Base-by-base conservation (phyloP, 2,797 vertebrate genomes). In the Danio albolineatus region DNA sequence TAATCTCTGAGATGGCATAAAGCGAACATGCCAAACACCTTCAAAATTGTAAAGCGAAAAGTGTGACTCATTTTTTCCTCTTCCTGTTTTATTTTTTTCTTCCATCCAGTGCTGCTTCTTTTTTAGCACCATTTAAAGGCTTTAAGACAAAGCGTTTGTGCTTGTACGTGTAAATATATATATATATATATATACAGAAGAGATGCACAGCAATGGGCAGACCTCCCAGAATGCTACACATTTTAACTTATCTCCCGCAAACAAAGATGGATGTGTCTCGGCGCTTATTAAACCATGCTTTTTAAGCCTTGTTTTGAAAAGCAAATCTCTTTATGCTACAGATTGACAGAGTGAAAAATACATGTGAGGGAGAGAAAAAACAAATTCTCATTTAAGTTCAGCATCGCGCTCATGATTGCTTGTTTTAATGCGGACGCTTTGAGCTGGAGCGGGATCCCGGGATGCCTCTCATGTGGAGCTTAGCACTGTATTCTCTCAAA, bases 271-370 rank as follows among this genome's bases (percentile, higher is more conserved):
- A 92, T 90, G 92, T 89, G 93, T 92, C 92, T 92, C 89, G 69
- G 90, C 46, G 90, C 91, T 94, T 94, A 94, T 94, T 94, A 94
- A 93, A 93, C 91, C 90, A 84, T 84, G 91, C 90, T 93, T 93
- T 81, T 92, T 92, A 38, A 76, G 72, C 62, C 66, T 85, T 64
- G 61, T 76, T 83, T 92, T 89, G 88, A 86, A 89, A 90, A 91
- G 90, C 88, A 90, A 92, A 93, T 91, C 90, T 87, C 86, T 92
- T 94, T 91, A 90, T 85, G 91, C 87, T 85, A 54, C 87, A 92
- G 92, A 94, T 92, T 93, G 92, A 93, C 92, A 91, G 91, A 90
- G 77, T 61, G 51, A 76, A 71, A 76, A 62, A 78, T 19, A 19
- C 71, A 76, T 72, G 57, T 12, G 86, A 87, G 88, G 86, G 86